These are phyloP conservation scores for Macrotis lagotis DNA, from an alignment of 2,113 vertebrate species.

Conservation along the genomic window DNA sequence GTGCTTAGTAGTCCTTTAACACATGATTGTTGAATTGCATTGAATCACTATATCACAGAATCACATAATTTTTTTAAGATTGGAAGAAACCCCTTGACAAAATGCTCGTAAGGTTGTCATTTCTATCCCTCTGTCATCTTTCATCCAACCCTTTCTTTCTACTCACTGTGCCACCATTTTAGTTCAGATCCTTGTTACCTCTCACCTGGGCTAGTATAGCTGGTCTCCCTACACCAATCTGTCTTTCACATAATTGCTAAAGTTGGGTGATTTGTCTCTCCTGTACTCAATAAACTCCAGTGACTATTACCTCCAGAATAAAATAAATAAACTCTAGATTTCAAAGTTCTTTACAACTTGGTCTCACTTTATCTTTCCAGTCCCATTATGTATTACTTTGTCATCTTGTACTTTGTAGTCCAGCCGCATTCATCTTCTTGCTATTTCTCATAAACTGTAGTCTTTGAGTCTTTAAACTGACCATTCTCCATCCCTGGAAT, in stretches of 20 bases:
- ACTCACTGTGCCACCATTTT: neutral
- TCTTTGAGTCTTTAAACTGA: neutral
- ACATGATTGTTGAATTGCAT: neutral
- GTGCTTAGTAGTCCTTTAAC: neutral
- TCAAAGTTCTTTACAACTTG: neutral
- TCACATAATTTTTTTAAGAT: neutral
- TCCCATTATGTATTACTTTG: neutral
- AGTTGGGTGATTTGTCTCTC: neutral
- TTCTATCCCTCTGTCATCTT: neutral
- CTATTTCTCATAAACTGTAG: neutral
- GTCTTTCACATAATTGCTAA: neutral
- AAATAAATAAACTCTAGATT: neutral
- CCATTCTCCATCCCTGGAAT: neutral
- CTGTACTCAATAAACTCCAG: neutral
- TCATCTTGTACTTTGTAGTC: neutral
- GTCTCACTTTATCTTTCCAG: neutral
- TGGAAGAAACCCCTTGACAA: neutral
- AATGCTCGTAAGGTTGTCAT: neutral
- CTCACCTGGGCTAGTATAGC: neutral
- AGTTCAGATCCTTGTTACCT: neutral
- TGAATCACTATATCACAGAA: neutral
- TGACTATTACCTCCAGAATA: neutral
- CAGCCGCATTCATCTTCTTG: neutral
- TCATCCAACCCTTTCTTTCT: neutral
- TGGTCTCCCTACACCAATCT: neutral